Evolutionary conservation across 1,140 invertebrate species (phyloP), one percentile per base, ranked within the genome.

Genomic region (Oncopodura yosiiana): DNA sequence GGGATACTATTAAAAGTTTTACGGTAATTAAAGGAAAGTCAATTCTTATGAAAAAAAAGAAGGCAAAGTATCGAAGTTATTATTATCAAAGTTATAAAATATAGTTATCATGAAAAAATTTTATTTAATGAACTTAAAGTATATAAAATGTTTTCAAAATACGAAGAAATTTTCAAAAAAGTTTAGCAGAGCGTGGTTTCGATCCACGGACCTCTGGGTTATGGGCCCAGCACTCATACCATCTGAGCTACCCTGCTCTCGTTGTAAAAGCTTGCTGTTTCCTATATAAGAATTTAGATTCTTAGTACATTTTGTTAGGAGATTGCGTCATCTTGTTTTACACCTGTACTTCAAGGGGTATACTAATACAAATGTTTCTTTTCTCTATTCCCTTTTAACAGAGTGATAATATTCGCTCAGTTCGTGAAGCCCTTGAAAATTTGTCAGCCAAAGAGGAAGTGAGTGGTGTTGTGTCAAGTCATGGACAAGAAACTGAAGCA

Each of bases 161-260:
- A n/a, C n/a, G n/a, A n/a, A n/a, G n/a, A n/a, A n/a, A n/a, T n/a
- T n/a, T n/a, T n/a, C n/a, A 66, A 67, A 73, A 72, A 52, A 59
- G 43, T 27, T 65, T 87, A 88, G 84, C 85, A 89, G 84, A 86
- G 82, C 83, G 83, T 87, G 81, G 86, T 88, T 89, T 89, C 84
- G 85, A 90, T 89, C 86, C 82, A 86, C 84, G 83, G 86, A 89
- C 86, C 86, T 89, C 84, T 89, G 86, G 82, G 82, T 85, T 85
- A 86, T 86, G 83, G 82, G 81, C 82, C 82, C 82, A 86, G 83
- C 83, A 84, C 83, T 82, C 84, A 86, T 84, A 84, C 83, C 80
- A 82, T 87, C 83, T 83, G 83, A 83, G 83, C 56, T 50, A 86
- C 82, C 83, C 81, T 86, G 83, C 84, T 86, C 3, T n/a, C n/a